phyloP scores from a whole-genome alignment of 1,140 invertebrate genomes.

The Conus betulinus region DNA sequence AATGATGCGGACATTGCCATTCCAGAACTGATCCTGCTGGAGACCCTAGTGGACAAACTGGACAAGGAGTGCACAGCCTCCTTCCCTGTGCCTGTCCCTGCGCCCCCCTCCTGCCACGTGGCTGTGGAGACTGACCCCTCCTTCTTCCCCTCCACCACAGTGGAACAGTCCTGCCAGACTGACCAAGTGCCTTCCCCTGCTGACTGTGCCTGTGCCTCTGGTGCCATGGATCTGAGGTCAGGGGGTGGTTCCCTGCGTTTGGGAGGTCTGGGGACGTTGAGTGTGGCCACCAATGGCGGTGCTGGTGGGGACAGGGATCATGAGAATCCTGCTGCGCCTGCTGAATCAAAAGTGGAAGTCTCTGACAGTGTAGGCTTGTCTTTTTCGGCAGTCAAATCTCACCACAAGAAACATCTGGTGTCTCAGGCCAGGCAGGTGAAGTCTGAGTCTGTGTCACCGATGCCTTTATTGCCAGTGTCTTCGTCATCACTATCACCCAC shows the following conservation, averaged over 20 bases:
- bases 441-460: background rate
- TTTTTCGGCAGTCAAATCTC: background rate
- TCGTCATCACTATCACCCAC: background rate
- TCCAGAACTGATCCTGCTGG: constrained; percentile 39
- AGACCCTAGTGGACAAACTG: constrained; percentile 31
- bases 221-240: background rate
- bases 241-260: background rate
- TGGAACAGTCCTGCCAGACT: constrained; percentile 18
- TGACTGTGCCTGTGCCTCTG: background rate
- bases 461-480: background rate
- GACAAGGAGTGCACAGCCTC: constrained; percentile 36
- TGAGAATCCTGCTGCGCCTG: background rate
- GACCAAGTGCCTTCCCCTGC: background rate
- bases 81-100: constrained; percentile 9
- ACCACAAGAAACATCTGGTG: constrained; percentile 37
- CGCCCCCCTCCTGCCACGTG: constrained; percentile 19
- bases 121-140: constrained; percentile 27
- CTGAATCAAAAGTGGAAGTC: background rate
- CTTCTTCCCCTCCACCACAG: background rate
- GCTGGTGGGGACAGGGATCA: background rate
- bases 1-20: constrained; percentile 26
- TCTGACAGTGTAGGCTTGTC: background rate
- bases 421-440: constrained; percentile 13
- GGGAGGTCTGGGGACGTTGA: constrained; percentile 22
- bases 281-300: background rate